A percentile compares a stretch with the other conserved stretches of the same genome.
Evolutionary conservation across 1,140 invertebrate species (phyloP).

Genomic region (Helicoverpa armigera): DNA sequence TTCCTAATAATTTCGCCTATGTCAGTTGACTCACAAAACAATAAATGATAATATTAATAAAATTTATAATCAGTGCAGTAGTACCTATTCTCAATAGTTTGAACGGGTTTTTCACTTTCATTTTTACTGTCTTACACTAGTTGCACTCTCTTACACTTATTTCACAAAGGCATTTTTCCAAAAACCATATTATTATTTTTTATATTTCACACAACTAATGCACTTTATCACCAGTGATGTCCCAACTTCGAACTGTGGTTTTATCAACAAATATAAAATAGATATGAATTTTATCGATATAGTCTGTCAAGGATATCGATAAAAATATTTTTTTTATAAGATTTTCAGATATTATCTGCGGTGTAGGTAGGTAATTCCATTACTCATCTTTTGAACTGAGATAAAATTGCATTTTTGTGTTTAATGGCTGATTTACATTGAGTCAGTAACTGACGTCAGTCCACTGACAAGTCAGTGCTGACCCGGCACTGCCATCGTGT

Average conservation of each 20-base stretch:
- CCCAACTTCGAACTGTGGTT: neutral
- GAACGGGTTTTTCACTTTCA: slow-evolving; percentile 17
- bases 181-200: neutral
- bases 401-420: neutral
- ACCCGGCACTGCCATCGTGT: too few species aligned
- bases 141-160: neutral
- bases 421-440: too few species aligned
- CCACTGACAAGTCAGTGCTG: too few species aligned
- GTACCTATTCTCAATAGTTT: neutral
- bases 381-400: slow-evolving; percentile 13
- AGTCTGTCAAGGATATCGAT: slow-evolving; percentile 31
- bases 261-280: slow-evolving; percentile 9
- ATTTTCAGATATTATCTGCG: neutral
- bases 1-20: too few species aligned
- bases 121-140: neutral
- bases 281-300: slow-evolving; percentile 18
- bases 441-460: too few species aligned
- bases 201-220: neutral
- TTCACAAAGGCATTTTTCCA: too few species aligned
- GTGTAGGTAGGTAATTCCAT: neutral
- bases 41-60: neutral
- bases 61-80: neutral
- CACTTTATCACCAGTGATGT: neutral
- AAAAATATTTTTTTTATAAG: slow-evolving; percentile 1
- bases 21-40: too few species aligned